Base-by-base conservation (phyloP, 2,797 vertebrate genomes). In the Cephalopachus bancanus region DNA sequence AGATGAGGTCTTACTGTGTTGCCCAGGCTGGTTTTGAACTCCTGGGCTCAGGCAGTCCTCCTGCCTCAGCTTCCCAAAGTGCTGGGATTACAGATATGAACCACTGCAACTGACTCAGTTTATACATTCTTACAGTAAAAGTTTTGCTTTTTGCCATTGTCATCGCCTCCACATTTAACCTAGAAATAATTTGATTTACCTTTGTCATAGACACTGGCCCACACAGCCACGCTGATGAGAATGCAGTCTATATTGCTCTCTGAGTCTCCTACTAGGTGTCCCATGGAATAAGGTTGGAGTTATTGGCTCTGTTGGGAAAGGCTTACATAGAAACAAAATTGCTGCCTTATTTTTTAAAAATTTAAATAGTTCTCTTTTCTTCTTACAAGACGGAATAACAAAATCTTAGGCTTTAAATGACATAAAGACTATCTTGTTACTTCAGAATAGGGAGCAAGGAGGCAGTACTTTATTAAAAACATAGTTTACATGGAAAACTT, bases 241-340 rank as follows among this genome's bases (percentile, higher is more conserved):
- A 69, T 37, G n/a, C 65, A 83, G 14, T 84, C 22, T 89, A 0
- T 90, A 92, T 95, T 95, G 49, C 49, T 92, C 10, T 88, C 30
- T 67, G 37, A 74, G 64, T 89, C 83, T 89, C 74, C 74, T 84
- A 22, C 59, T 59, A 89, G 44, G 7, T 95, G 53, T 91, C 33
- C 53, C 64, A 57, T 16, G 53, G 78, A 75, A 55, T 92, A 81
- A 93, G 15, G 51, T 79, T 95, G 53, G 67, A 84, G 19, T 84
- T 93, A 59, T 1, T 11, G 69, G 30, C 86, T 78, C 71, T 89
- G 14, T 80, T 94, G 78, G 89, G 67, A 88, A 96, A 95, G 53
- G 33, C 78, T 94, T 78, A 95, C 83, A 81, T 88, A 91, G 90
- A 95, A 96, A 87, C 72, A 91, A 81, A 94, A 92, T 79, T 79